phyloP scores from a whole-genome alignment of 2,888 invertebrate genomes.

The Mechanitis messenoides region DNA sequence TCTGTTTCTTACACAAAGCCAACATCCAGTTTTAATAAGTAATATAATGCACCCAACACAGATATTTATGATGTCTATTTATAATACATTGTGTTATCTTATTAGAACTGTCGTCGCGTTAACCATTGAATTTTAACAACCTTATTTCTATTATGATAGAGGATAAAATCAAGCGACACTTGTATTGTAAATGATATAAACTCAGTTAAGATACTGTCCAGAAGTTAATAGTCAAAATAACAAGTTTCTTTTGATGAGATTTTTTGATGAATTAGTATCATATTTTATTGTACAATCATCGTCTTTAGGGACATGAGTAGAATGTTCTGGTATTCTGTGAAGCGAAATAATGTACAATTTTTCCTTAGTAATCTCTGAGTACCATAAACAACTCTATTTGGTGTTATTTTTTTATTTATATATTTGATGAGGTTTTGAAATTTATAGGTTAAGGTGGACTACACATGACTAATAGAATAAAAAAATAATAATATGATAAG shows the following conservation, averaged over 20 bases:
- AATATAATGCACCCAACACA: constrained; percentile 12
- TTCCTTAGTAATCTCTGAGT: too few species aligned
- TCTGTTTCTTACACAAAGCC: background rate
- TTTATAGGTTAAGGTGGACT: too few species aligned
- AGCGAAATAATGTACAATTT: too few species aligned
- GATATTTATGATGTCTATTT: constrained; percentile 39
- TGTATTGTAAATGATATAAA: constrained; percentile 35
- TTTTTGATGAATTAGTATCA: constrained; percentile 37
- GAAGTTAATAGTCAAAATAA: constrained; percentile 49
- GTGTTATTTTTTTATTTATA: too few species aligned
- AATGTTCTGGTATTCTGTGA: too few species aligned
- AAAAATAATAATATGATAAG: too few species aligned
- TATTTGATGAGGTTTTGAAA: too few species aligned
- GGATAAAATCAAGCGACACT: constrained; percentile 10
- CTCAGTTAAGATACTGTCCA: constrained; percentile 47
- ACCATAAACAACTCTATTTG: too few species aligned
- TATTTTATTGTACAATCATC: constrained; percentile 32
- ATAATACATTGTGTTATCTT: constrained; percentile 39
- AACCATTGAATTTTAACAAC: constrained; percentile 10
- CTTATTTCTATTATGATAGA: constrained; percentile 5
- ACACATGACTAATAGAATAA: too few species aligned
- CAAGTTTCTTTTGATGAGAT: constrained; percentile 39
- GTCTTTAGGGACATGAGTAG: too few species aligned
- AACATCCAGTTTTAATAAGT: constrained; percentile 12
- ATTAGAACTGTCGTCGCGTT: constrained; percentile 37